Conservation (phyloP, 1,140 invertebrate species). For the Magallana ariakensis region DNA sequence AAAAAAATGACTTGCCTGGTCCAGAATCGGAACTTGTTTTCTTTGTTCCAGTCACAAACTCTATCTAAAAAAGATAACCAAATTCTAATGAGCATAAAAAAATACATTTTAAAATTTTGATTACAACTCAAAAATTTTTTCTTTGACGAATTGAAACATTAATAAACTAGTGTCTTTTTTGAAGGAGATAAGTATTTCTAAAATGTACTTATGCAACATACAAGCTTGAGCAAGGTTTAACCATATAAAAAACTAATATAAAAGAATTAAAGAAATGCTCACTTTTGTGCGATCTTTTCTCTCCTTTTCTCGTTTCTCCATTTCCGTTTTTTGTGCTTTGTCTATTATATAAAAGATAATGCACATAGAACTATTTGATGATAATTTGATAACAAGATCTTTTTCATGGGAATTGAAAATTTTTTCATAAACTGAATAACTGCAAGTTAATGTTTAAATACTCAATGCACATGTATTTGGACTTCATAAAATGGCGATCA, state of each 20-base stretch:
- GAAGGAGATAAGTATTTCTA: too few relatives aligned
- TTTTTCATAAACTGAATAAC: too few relatives aligned
- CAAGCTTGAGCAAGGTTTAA: neutral
- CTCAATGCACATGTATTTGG: neutral
- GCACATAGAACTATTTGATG: too few relatives aligned
- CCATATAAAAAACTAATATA: neutral
- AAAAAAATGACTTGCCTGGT: constrained; percentile 26
- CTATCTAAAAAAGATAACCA: constrained; percentile 81
- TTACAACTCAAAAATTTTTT: too few relatives aligned
- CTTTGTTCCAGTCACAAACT: constrained; percentile 90
- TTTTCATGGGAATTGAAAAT: too few relatives aligned
- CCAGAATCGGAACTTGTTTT: constrained; percentile 66
- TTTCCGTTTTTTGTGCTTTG: constrained; percentile 92
- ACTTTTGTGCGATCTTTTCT: constrained; percentile 92
- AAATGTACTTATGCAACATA: too few relatives aligned
- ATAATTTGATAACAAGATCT: too few relatives aligned
- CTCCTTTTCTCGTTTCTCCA: constrained; percentile 95
- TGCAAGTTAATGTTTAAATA: too few relatives aligned
- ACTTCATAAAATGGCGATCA: neutral
- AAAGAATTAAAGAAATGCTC: neutral
- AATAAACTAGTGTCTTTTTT: too few relatives aligned
- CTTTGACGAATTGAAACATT: too few relatives aligned
- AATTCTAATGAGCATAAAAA: neutral
- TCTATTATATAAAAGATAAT: constrained; percentile 78
- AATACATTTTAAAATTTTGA: too few relatives aligned